phyloP scores from a whole-genome alignment of 2,113 vertebrate genomes.

The Xiphophorus couchianus region DNA sequence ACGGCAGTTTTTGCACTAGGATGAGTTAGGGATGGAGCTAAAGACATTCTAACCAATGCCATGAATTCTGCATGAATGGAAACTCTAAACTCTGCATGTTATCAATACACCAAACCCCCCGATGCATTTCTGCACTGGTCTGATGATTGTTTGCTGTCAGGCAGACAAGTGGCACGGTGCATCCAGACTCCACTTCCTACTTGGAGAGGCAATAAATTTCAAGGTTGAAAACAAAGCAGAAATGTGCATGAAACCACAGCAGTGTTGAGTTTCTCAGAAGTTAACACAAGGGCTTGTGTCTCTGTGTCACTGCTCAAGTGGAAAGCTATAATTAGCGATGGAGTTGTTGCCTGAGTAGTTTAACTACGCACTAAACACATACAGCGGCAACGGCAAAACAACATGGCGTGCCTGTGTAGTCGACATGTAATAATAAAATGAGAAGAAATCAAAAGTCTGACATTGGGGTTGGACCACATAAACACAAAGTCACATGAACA shows the following conservation, averaged over 20 bases:
- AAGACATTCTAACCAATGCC: too few relatives aligned
- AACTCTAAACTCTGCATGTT: neutral
- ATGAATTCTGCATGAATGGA: neutral
- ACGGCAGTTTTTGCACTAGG: too few relatives aligned
- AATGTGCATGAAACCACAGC: conserved; percentile 29
- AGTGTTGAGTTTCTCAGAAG: conserved; percentile 39
- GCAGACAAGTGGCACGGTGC: neutral
- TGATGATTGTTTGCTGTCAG: neutral
- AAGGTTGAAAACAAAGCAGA: conserved; percentile 7
- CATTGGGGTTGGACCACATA: conserved; percentile 48
- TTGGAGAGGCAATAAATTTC: conserved; percentile 13
- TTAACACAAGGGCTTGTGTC: conserved; percentile 54
- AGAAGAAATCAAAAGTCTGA: conserved; percentile 69
- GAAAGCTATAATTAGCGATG: conserved; percentile 71
- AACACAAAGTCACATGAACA: conserved; percentile 2
- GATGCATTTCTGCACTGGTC: neutral
- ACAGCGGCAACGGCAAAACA: conserved; percentile 33
- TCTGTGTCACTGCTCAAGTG: conserved; percentile 58
- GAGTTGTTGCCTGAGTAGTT: conserved; percentile 62
- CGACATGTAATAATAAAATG: conserved; percentile 64
- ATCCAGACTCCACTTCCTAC: neutral
- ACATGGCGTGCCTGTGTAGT: conserved; percentile 21
- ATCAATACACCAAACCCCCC: neutral
- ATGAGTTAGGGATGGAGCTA: too few relatives aligned
- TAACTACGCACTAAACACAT: conserved; percentile 56